phyloP scores from a whole-genome alignment of 2,888 invertebrate species.

The Julus scandinavius region DNA sequence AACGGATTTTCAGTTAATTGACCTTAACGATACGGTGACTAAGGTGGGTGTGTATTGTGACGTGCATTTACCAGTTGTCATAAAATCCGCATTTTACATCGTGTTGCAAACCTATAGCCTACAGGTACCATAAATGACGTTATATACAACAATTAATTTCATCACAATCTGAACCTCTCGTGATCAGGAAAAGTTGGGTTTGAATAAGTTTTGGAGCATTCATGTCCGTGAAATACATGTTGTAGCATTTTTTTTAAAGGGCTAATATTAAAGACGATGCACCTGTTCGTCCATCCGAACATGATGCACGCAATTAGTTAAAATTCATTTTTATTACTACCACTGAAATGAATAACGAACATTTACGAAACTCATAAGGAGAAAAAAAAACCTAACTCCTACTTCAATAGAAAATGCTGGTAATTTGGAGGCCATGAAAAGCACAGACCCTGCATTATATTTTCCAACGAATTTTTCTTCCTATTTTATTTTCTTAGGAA shows the following conservation, averaged over 20 bases:
- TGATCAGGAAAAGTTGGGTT: neutral
- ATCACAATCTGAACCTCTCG: neutral
- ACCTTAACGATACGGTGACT: too few relatives aligned
- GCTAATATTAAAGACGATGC: neutral
- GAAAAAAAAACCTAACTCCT: neutral
- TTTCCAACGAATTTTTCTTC: constrained; percentile 1
- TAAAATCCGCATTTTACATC: too few relatives aligned
- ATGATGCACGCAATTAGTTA: constrained; percentile 35
- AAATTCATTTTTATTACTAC: constrained; percentile 1
- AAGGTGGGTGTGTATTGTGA: too few relatives aligned
- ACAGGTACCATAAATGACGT: too few relatives aligned
- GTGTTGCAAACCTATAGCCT: too few relatives aligned
- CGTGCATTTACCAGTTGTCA: too few relatives aligned
- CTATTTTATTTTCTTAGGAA: constrained; percentile 35
- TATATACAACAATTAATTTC: neutral
- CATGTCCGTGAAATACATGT: neutral
- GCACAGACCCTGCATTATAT: neutral
- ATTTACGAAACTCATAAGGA: neutral
- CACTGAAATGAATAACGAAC: neutral
- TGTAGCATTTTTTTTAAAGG: neutral
- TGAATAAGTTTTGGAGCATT: neutral
- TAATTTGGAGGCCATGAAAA: constrained; percentile 23
- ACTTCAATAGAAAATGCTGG: constrained; percentile 9
- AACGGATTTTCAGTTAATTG: too few relatives aligned
- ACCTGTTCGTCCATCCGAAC: neutral